A percentile compares a stretch with the other conserved stretches of the same genome.
Evolutionary conservation across 2,888 invertebrate genomes (phyloP).

Genomic region (Zygogramma bicolorata): DNA sequence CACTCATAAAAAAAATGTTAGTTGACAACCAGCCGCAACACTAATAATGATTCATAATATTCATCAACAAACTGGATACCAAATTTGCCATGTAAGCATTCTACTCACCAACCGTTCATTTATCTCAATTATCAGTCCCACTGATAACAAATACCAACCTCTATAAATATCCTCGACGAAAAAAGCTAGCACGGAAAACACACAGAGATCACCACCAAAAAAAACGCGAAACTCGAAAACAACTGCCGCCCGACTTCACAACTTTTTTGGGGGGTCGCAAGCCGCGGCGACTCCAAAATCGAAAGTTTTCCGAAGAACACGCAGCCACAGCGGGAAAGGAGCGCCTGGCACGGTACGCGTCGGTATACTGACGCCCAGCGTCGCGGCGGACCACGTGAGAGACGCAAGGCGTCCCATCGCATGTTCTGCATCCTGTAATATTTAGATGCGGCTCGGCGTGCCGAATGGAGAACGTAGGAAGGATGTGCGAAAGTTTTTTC

Average conservation of each 20-base stretch:
- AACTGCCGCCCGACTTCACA: not conserved
- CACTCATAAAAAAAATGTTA: too few species aligned
- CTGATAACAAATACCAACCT: conserved; percentile 3
- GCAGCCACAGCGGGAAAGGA: conserved; percentile 18
- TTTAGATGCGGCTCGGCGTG: not conserved
- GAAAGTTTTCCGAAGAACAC: conserved; percentile 30
- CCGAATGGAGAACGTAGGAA: not conserved
- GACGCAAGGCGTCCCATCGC: conserved; percentile 27
- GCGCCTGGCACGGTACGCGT: conserved; percentile 35
- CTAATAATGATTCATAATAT: too few species aligned
- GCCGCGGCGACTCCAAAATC: conserved; percentile 17
- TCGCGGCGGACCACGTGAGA: conserved; percentile 32
- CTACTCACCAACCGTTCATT: not conserved
- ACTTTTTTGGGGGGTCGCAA: not conserved
- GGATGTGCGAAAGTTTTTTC: not conserved
- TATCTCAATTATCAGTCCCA: not conserved
- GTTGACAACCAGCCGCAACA: too few species aligned
- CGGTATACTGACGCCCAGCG: conserved; percentile 34
- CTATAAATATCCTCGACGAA: not conserved
- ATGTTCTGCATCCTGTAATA: conserved; percentile 16
- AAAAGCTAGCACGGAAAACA: not conserved
- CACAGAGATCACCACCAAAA: not conserved
- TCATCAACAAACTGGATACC: too few species aligned
- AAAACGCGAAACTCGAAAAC: not conserved
- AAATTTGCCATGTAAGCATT: too few species aligned